Evolutionary conservation across 2,888 invertebrate species (phyloP), one percentile per base, ranked within the genome.

Genomic region (Hemaris fuciformis): DNA sequence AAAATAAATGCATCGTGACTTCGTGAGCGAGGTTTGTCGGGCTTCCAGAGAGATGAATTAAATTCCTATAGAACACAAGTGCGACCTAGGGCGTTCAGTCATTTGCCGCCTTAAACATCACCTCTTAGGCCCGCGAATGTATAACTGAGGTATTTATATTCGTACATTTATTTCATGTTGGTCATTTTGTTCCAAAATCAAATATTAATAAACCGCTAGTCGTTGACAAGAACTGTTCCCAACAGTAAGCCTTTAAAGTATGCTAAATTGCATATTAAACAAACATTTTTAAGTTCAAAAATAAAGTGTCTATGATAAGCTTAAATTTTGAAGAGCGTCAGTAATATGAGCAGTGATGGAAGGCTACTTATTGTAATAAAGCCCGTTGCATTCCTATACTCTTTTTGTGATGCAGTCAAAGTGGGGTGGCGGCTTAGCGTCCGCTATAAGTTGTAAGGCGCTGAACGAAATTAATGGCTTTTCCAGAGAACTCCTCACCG

Each of bases 401-500:
- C 78, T 81, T 81, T 83, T 81, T 81, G 71, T 73, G 68, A 71
- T 77, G 76, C 76, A 79, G 79, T 77, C 71, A 76, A 76, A 76
- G 77, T 74, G 70, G 73, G 68, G 71, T 68, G 68, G 76, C 71
- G 72, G 81, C 82, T 85, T 83, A 82, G 72, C 77, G 76, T 75
- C 71, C 68, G 74, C 73, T 77, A 79, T 79, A 82, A 83, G 74
- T 81, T 80, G 82, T 81, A 82, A 83, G 80, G 80, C 80, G 81
- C 76, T 83, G 81, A 84, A 84, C 81, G 80, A 85, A 84, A 88
- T 87, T 84, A 85, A 88, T 87, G 83, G 79, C 73, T 79, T 79
- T 73, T 68, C 71, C 70, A 69, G 72, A 70, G 74, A 69, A 76
- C 72, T 73, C 73, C 67, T 71, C 68, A 64, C 67, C 61, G 69